Percentiles rank a stretch among this genome's conserved stretches.
Evolutionary conservation across 2,888 invertebrate genomes (phyloP).

Genomic region (Pachycephus smyrnensis): DNA sequence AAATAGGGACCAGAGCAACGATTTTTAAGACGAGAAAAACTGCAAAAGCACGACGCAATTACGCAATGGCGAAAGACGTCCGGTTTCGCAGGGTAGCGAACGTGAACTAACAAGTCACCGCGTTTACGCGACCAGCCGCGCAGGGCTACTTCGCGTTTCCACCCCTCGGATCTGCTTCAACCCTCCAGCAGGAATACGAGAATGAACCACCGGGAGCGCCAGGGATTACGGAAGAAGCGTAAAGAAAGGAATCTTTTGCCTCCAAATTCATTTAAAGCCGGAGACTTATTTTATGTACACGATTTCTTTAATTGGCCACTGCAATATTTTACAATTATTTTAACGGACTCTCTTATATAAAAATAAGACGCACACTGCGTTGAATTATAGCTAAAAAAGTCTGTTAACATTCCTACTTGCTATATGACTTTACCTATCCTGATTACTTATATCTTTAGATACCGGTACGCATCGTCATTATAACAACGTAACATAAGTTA

Average conservation of each 20-base stretch:
- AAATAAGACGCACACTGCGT: background rate
- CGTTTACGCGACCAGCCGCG: conserved; percentile 3
- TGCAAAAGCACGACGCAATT: background rate
- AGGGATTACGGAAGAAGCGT: background rate
- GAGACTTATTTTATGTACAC: background rate
- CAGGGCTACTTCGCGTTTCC: conserved; percentile 1
- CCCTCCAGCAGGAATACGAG: background rate
- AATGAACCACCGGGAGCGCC: background rate
- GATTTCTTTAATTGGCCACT: background rate
- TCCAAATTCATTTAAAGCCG: background rate
- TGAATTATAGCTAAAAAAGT: background rate
- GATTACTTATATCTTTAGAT: background rate
- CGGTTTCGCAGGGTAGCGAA: conserved; percentile 1
- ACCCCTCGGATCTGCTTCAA: background rate
- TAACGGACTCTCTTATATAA: background rate
- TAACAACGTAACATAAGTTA: background rate
- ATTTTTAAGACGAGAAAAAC: background rate
- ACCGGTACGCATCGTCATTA: background rate
- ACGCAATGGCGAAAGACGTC: background rate
- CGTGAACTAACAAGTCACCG: conserved; percentile 4
- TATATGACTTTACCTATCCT: background rate
- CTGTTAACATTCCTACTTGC: background rate
- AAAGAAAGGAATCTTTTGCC: background rate
- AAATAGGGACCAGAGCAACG: background rate
- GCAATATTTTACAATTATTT: background rate